Percentiles rank a stretch among this genome's conserved stretches.
Evolutionary conservation across 2,888 invertebrate species (phyloP).

Genomic region (Drosophila suboccidentalis): DNA sequence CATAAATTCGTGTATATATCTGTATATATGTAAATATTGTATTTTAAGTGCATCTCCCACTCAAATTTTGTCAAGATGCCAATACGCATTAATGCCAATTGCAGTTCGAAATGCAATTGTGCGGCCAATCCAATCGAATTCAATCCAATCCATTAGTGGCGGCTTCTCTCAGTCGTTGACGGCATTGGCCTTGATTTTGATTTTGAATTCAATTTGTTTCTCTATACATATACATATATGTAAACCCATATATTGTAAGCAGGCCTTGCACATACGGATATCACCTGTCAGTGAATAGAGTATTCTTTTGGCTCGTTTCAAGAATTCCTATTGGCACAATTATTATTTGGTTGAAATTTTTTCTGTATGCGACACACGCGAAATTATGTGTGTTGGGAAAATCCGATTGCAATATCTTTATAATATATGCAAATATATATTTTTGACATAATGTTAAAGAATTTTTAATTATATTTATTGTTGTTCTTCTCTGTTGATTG

Average conservation of each 20-base stretch:
- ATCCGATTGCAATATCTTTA: constrained; percentile 42
- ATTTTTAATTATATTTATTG: constrained; percentile 41
- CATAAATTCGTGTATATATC: constrained; percentile 8
- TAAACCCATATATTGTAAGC: constrained; percentile 16
- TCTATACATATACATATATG: constrained; percentile 7
- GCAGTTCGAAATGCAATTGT: constrained; percentile 64
- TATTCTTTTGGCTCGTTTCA: constrained; percentile 15
- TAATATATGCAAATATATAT: constrained; percentile 15
- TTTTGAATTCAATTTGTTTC: constrained; percentile 38
- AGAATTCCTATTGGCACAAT: constrained; percentile 38
- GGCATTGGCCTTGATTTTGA: constrained; percentile 78
- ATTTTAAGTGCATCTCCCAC: background rate
- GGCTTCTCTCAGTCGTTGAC: constrained; percentile 41
- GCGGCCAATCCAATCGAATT: constrained; percentile 36
- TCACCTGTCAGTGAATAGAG: constrained; percentile 7
- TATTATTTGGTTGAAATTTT: constrained; percentile 25
- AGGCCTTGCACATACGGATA: constrained; percentile 23
- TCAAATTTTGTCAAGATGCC: constrained; percentile 58
- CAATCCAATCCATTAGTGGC: constrained; percentile 64
- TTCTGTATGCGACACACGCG: constrained; percentile 19
- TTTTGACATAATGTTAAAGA: constrained; percentile 53
- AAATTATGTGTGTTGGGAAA: constrained; percentile 35
- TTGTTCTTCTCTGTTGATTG: constrained; percentile 18
- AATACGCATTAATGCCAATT: constrained; percentile 59
- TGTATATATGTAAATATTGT: constrained; percentile 11